A percentile compares a stretch with the other conserved stretches of the same genome.
These are phyloP conservation scores for Drosophila ezoana DNA, from an alignment of 2,888 invertebrate genomes.

Conservation along the genomic window DNA sequence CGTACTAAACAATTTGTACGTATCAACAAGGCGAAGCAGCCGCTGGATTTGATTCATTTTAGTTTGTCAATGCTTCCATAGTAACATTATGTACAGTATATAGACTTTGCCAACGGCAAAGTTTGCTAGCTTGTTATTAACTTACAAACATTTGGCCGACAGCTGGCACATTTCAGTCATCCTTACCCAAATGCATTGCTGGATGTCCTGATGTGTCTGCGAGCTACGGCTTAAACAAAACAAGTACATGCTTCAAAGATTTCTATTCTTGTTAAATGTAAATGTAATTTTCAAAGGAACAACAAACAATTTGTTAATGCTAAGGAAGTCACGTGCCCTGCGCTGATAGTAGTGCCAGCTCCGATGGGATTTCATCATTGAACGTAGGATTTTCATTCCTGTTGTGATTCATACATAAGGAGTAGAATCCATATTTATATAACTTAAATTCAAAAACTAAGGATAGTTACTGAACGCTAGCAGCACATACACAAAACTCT, in stretches of 20 bases:
- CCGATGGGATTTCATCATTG: neutral
- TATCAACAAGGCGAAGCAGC: neutral
- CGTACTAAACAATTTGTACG: neutral
- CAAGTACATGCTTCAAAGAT: conserved; percentile 16
- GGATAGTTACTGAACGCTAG: too few relatives aligned
- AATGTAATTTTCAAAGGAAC: conserved; percentile 11
- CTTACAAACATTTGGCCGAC: conserved; percentile 20
- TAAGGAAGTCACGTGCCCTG: conserved; percentile 13
- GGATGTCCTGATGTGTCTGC: conserved; percentile 29
- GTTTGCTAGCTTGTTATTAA: conserved; percentile 19
- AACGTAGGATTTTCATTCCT: neutral
- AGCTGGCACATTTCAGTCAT: conserved; percentile 15
- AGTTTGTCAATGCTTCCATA: neutral
- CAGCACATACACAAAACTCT: neutral
- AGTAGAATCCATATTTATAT: too few relatives aligned
- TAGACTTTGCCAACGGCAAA: neutral
- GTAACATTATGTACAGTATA: too few relatives aligned
- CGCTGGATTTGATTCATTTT: neutral
- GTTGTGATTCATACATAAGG: neutral
- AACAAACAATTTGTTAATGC: conserved; percentile 8
- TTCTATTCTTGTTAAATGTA: conserved; percentile 18
- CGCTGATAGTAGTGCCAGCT: neutral
- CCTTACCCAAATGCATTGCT: conserved; percentile 3
- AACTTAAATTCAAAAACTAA: too few relatives aligned
- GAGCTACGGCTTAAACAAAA: conserved; percentile 5